Base-by-base conservation (phyloP, 2,113 vertebrate species). In the Chaetops frenatus region DNA sequence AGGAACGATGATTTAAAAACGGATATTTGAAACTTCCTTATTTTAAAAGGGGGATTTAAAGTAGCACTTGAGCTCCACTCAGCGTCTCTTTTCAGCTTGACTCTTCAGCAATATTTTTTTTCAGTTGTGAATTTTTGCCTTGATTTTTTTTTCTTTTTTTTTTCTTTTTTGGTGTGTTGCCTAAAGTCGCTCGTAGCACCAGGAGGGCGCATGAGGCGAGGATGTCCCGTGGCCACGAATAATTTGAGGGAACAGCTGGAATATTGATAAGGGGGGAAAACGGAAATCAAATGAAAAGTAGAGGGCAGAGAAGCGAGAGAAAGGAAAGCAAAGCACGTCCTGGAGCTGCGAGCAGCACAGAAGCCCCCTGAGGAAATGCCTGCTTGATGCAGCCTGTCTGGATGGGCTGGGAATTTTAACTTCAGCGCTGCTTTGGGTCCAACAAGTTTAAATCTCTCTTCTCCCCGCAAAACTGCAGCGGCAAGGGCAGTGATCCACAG, bases 211-310 rank as follows among this genome's bases (percentile, higher is more conserved):
- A 28, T 44, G 89, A 92, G 87, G 94, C n/a, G 86, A 94, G 73
- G 91, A 90, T 96, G 96, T 90, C 77, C 54, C 92, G 53, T 69
- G 95, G 86, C 81, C 80, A 50, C 76, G 90, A 96, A 97, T 97
- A 94, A 95, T 95, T 88, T 62, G 91, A 94, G 78, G 48, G 82
- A 95, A 83, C 58, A 90, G 90, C 94, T 94, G 96, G 96, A 97
- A 97, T 98, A 98, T 97, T 97, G 98, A 98, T 98, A 97, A 98
- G 90, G 84, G 53, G 57, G 36, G 28, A 73, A 96, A 97, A 91
- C 92, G 96, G 97, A 98, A 98, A 97, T 97, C 96, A 96, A 97
- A 95, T 95, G 96, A 96, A 83, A 97, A 95, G 94, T 95, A 70
- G 96, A 95, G 91, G 80, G 72, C 81, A 94, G 33, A n/a, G 38